A percentile compares a stretch with the other conserved stretches of the same genome.
phyloP scores from a whole-genome alignment of 1,140 invertebrate species.

The Drosophila subpulchrella region DNA sequence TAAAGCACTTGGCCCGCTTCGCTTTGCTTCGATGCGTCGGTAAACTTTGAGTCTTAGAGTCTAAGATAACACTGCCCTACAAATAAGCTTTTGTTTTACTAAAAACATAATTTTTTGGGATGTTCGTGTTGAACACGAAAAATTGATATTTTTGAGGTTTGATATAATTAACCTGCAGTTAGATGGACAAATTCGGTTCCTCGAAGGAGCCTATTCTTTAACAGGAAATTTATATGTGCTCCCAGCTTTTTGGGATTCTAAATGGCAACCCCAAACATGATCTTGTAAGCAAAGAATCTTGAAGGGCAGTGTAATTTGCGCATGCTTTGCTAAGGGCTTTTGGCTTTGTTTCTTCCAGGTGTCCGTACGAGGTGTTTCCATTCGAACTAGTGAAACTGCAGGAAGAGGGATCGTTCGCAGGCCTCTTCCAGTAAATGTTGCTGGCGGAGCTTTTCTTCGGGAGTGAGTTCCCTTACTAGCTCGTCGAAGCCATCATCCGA shows the following conservation, averaged over 20 bases:
- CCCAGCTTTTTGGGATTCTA: neutral
- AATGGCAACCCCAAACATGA: neutral
- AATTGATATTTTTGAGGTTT: neutral
- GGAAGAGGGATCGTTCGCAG: constrained; percentile 74
- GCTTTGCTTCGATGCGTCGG: constrained; percentile 57
- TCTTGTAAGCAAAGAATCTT: constrained; percentile 5
- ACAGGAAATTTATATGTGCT: neutral
- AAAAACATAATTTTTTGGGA: neutral
- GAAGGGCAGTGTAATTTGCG: constrained; percentile 54
- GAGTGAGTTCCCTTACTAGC: constrained; percentile 60
- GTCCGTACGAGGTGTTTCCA: neutral
- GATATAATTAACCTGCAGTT: neutral
- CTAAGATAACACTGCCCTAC: constrained; percentile 47
- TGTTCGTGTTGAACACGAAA: constrained; percentile 2
- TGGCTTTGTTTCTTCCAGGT: constrained; percentile 32
- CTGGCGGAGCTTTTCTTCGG: constrained; percentile 68
- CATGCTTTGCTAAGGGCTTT: constrained; percentile 52
- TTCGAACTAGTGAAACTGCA: constrained; percentile 51
- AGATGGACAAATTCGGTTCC: neutral
- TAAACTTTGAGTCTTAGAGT: constrained; percentile 78
- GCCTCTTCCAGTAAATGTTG: constrained; percentile 76
- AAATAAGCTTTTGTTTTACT: neutral
- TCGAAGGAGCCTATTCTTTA: neutral
- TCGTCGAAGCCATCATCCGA: constrained; percentile 80
- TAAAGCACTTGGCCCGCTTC: constrained; percentile 68